Conservation (phyloP, 2,888 invertebrate species). For the Mythimna albipuncta region DNA sequence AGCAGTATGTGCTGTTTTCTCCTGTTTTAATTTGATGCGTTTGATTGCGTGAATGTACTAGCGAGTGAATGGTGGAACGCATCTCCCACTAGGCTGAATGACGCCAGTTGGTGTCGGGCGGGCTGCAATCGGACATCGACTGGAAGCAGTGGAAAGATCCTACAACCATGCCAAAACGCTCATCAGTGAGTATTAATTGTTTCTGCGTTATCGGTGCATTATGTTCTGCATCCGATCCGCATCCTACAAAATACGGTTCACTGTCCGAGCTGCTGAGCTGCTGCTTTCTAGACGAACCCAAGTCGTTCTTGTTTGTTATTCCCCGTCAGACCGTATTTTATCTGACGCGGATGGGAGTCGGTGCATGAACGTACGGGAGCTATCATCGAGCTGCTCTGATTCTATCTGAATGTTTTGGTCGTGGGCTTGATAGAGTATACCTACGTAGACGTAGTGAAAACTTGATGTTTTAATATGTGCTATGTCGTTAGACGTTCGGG, state of each 20-base stretch:
- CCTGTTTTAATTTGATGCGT: slow-evolving; percentile 9
- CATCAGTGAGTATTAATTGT: slow-evolving; percentile 59
- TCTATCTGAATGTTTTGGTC: slow-evolving; percentile 10
- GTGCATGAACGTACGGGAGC: slow-evolving; percentile 19
- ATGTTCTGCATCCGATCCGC: slow-evolving; percentile 39
- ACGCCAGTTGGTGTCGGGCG: slow-evolving; percentile 73
- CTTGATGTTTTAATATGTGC: slow-evolving; percentile 20
- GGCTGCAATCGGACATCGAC: slow-evolving; percentile 45
- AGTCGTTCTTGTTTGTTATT: slow-evolving; percentile 19
- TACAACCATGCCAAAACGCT: slow-evolving; percentile 24
- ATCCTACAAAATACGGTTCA: slow-evolving; percentile 33
- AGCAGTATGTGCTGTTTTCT: slow-evolving; percentile 32
- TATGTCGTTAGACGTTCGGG: slow-evolving; percentile 44
- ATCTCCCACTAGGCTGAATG: slow-evolving; percentile 78
- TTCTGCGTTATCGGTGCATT: slow-evolving; percentile 24
- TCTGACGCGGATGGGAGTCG: slow-evolving; percentile 37
- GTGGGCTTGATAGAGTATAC: slow-evolving; percentile 12
- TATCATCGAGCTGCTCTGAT: slow-evolving; percentile 12
- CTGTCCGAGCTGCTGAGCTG: slow-evolving; percentile 21
- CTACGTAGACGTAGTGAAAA: slow-evolving; percentile 11
- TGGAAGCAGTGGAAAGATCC: slow-evolving; percentile 38
- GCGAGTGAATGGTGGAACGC: slow-evolving; percentile 75
- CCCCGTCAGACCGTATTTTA: slow-evolving; percentile 23
- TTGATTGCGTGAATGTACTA: slow-evolving; percentile 54
- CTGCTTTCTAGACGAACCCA: slow-evolving; percentile 2